These are phyloP conservation scores for Spilogale gracilis DNA, from an alignment of 2,113 vertebrate species.

Conservation along the genomic window DNA sequence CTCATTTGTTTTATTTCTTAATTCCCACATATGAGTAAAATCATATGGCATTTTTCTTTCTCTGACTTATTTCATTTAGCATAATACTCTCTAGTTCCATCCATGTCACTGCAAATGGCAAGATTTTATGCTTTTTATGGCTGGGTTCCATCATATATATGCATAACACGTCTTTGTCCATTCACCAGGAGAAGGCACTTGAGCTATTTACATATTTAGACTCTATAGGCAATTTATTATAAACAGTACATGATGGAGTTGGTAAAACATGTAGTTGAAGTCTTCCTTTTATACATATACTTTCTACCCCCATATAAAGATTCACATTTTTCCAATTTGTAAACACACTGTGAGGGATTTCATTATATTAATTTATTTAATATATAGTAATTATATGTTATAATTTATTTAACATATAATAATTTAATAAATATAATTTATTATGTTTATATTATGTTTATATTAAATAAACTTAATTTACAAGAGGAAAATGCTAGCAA, in stretches of 20 bases:
- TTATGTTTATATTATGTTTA: no score
- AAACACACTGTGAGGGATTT: background rate
- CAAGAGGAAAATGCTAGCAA: background rate
- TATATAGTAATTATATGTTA: no score
- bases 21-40: background rate
- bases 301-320: background rate
- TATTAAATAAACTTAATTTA: background rate
- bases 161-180: background rate
- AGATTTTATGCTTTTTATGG: background rate
- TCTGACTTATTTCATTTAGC: background rate
- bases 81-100: background rate
- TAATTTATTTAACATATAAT: no score
- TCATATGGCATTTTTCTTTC: background rate
- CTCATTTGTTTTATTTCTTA: background rate
- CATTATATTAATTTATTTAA: no score
- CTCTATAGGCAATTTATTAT: no score
- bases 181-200: background rate
- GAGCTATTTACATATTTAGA: background rate
- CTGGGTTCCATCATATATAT: background rate
- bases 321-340: background rate
- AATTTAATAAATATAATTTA: no score
- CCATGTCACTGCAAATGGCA: background rate
- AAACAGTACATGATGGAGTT: background rate
- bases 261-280: fast-evolving
- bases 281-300: background rate